Evolutionary conservation across 2,113 vertebrate species (phyloP).

Genomic region (Okapia johnstoni): DNA sequence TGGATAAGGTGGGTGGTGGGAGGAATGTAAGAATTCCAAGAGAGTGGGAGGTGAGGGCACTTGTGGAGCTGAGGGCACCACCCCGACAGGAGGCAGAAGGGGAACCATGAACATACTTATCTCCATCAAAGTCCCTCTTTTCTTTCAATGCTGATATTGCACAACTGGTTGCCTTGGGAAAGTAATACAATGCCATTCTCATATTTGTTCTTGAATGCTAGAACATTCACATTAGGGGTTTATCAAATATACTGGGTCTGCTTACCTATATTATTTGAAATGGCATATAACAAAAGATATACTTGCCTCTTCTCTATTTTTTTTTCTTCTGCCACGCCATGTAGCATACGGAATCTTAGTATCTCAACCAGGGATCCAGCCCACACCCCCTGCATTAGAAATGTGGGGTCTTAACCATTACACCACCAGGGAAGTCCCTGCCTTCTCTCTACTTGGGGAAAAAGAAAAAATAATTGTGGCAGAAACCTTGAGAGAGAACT

Average conservation of each 20-base stretch:
- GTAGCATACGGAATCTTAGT: neutral
- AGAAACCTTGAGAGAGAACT: neutral
- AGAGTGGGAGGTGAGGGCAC: neutral
- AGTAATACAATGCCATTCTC: neutral
- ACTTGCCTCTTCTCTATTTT: neutral
- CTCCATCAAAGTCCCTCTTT: neutral
- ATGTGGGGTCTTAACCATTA: neutral
- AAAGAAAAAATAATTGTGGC: neutral
- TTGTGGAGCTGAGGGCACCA: rapidly evolving
- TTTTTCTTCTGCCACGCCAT: neutral
- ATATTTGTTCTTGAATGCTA: neutral
- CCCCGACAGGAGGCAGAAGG: neutral
- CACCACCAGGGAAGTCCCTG: neutral
- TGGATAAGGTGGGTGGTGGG: neutral
- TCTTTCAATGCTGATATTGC: neutral
- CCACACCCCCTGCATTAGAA: neutral
- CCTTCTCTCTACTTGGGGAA: neutral
- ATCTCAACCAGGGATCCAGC: neutral
- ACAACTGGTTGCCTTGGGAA: neutral
- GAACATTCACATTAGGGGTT: neutral
- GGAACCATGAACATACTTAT: rapidly evolving
- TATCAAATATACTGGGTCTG: neutral
- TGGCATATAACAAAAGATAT: neutral
- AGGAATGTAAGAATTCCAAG: rapidly evolving
- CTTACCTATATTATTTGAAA: slow-evolving; percentile 10